Percentiles rank a stretch among this genome's conserved stretches.
Evolutionary conservation across 2,888 invertebrate species (phyloP).

Genomic region (Hartigia nigra): DNA sequence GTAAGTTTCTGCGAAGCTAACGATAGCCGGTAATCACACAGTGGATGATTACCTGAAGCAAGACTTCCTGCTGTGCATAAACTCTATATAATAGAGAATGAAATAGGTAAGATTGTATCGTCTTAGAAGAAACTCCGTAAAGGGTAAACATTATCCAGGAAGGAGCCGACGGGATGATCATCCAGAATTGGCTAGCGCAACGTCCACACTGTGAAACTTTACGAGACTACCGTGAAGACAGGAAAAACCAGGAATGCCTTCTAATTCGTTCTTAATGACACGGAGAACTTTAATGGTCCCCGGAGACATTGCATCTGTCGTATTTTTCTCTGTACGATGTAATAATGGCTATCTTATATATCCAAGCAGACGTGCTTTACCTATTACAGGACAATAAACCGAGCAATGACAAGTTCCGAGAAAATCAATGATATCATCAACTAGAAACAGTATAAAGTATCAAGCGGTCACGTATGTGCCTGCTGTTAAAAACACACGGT

Average conservation of each 20-base stretch:
- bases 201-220: neutral
- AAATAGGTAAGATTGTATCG: conserved; percentile 9
- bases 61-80: neutral
- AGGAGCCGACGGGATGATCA: neutral
- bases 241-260: neutral
- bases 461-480: neutral
- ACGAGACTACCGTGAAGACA: neutral
- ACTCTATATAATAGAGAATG: neutral
- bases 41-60: neutral
- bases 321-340: neutral
- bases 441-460: neutral
- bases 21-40: neutral
- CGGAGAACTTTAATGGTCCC: neutral
- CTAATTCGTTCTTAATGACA: neutral
- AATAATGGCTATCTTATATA: neutral
- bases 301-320: neutral
- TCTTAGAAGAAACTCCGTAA: conserved; percentile 10
- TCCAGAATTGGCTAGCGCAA: neutral
- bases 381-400: neutral
- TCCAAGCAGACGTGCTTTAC: neutral
- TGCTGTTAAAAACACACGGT: neutral
- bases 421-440: neutral
- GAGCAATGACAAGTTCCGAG: neutral
- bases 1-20: neutral
- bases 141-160: neutral